Evolutionary conservation across 1,140 invertebrate genomes (phyloP).

Genomic region (Dolichoris vasculosae): DNA sequence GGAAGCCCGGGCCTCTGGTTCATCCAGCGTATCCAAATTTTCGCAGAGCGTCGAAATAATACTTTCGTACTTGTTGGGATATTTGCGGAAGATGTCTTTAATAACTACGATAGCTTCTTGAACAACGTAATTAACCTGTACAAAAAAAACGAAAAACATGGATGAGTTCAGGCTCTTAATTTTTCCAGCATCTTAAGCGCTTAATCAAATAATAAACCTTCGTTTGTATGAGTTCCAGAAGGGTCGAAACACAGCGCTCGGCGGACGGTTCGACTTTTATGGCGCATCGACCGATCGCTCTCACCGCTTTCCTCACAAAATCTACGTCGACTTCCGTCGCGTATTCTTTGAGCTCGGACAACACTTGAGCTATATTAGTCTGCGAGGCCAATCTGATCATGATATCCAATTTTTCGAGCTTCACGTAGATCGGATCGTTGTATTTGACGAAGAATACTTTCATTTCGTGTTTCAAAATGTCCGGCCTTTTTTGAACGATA

Average conservation of each 20-base stretch:
- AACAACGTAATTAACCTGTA: slow-evolving; percentile 97
- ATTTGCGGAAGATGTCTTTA: slow-evolving; percentile 99
- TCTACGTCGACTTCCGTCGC: slow-evolving; percentile 99
- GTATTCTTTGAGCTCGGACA: slow-evolving; percentile 99
- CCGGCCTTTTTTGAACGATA: slow-evolving; percentile 98
- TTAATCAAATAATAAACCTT: slow-evolving; percentile 79
- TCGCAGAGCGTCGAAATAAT: slow-evolving; percentile 99
- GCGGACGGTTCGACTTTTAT: slow-evolving; percentile 99
- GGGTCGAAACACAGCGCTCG: slow-evolving; percentile 97
- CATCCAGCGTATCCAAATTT: slow-evolving; percentile 98
- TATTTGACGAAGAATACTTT: slow-evolving; percentile 99
- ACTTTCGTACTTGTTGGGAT: slow-evolving; percentile 99
- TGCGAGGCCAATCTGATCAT: slow-evolving; percentile 99
- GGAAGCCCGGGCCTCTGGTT: slow-evolving; percentile 98
- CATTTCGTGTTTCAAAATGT: slow-evolving; percentile 99
- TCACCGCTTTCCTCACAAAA: slow-evolving; percentile 98
- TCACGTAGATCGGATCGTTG: slow-evolving; percentile 99
- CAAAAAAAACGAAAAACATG: neutral
- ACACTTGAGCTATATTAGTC: slow-evolving; percentile 98
- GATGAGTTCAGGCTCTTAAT: neutral
- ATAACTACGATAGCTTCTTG: slow-evolving; percentile 99
- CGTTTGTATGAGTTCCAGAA: slow-evolving; percentile 99
- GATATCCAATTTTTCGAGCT: slow-evolving; percentile 99
- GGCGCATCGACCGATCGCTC: slow-evolving; percentile 98
- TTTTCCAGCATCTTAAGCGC: neutral